These are phyloP conservation scores for Nibea coibor DNA, from an alignment of 2,113 vertebrate genomes.

Conservation along the genomic window DNA sequence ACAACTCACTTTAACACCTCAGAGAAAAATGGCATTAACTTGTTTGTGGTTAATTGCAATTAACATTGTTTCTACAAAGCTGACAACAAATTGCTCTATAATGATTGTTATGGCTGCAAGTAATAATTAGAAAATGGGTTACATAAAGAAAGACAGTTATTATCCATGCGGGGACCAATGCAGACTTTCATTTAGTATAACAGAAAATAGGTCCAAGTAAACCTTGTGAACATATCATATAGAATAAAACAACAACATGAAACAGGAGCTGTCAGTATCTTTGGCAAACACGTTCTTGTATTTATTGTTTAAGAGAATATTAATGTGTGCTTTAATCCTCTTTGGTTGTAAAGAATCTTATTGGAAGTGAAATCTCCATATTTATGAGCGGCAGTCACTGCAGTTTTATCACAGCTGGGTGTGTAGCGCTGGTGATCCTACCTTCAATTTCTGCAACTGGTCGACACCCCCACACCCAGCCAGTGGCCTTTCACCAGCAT, in stretches of 20 bases:
- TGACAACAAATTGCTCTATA: not conserved
- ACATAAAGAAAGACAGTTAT: not conserved
- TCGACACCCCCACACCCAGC: slow-evolving; percentile 21
- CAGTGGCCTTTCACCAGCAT: slow-evolving; percentile 60
- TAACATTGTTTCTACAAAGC: not conserved
- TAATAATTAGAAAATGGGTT: not conserved
- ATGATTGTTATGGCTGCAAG: not conserved
- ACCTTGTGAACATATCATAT: not conserved
- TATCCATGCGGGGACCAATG: not conserved
- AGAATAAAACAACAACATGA: not conserved
- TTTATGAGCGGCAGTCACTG: slow-evolving; percentile 63
- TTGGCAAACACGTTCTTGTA: slow-evolving; percentile 16
- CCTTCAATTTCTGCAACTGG: slow-evolving; percentile 50
- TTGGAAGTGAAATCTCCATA: slow-evolving; percentile 61
- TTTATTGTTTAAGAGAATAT: slow-evolving; percentile 47
- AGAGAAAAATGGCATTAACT: not conserved
- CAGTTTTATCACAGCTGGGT: slow-evolving; percentile 54
- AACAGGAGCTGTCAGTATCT: not conserved
- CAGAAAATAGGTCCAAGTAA: not conserved
- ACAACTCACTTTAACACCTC: not conserved
- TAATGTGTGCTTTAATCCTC: slow-evolving; percentile 26
- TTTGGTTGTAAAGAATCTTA: slow-evolving; percentile 52
- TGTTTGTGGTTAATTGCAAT: not conserved
- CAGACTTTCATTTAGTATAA: not conserved
- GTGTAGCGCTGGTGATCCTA: slow-evolving; percentile 34